A percentile compares a stretch with the other conserved stretches of the same genome.
phyloP scores from a whole-genome alignment of 2,113 vertebrate genomes.

The Pelodiscus sinensis region DNA sequence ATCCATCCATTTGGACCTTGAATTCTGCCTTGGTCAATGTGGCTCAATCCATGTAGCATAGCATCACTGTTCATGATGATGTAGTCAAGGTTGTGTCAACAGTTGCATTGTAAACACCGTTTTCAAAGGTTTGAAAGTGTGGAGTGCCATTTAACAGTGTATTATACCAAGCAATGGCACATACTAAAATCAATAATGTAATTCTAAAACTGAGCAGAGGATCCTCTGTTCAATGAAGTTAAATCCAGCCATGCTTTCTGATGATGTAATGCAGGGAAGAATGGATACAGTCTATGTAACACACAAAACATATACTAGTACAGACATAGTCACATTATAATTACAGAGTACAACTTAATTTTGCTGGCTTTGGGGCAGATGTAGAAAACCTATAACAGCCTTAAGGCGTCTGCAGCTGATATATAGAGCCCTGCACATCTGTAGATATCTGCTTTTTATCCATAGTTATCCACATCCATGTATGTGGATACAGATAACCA shows the following conservation, averaged over 20 bases:
- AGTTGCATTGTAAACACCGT: background rate
- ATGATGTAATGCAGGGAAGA: constrained; percentile 30
- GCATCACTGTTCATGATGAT: background rate
- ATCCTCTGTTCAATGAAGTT: constrained; percentile 36
- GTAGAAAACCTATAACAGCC: constrained; percentile 63
- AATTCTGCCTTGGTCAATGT: background rate
- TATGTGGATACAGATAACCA: too few species aligned
- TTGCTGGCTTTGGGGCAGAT: constrained; percentile 57
- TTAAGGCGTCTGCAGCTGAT: constrained; percentile 64
- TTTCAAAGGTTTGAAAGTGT: constrained; percentile 15
- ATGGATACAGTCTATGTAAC: constrained; percentile 22
- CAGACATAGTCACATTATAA: constrained; percentile 64
- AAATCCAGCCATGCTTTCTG: constrained; percentile 40
- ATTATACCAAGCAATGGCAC: background rate
- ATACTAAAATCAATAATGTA: constrained; percentile 26
- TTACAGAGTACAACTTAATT: constrained; percentile 52
- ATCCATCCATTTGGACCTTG: background rate
- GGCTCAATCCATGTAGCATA: background rate
- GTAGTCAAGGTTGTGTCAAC: background rate
- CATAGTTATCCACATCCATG: too few species aligned
- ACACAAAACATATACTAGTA: constrained; percentile 35
- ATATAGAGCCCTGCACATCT: background rate
- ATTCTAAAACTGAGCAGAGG: constrained; percentile 29
- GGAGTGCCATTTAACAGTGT: background rate
- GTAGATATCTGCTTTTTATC: too few species aligned